Evolutionary conservation across 2,113 vertebrate species (phyloP).

Genomic region (Ceuthmochares aereus): DNA sequence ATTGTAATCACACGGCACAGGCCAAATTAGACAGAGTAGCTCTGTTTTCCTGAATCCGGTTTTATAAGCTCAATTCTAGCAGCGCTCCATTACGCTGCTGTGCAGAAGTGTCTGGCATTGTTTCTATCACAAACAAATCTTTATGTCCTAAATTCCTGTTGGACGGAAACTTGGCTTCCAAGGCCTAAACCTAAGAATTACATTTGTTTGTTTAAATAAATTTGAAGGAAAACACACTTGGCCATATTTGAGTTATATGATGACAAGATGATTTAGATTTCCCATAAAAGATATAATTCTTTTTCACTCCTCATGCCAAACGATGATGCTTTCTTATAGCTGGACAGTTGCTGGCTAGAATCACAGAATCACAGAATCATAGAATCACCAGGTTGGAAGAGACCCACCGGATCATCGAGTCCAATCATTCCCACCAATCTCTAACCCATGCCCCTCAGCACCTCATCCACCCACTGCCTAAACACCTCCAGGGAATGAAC

Average conservation of each 20-base stretch:
- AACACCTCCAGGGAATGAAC: too few species aligned
- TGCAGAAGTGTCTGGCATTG: constrained; percentile 71
- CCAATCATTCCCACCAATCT: too few species aligned
- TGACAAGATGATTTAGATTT: constrained; percentile 71
- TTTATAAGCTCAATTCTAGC: constrained; percentile 63
- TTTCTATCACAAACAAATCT: constrained; percentile 71
- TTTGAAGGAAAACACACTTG: constrained; percentile 65
- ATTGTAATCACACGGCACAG: constrained; percentile 12
- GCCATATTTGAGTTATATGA: constrained; percentile 61
- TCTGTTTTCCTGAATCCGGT: constrained; percentile 61
- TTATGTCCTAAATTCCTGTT: constrained; percentile 65
- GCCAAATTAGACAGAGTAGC: constrained; percentile 64
- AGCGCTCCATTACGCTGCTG: constrained; percentile 20
- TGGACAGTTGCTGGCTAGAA: constrained; percentile 40
- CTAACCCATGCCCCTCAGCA: too few species aligned
- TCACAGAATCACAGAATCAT: too few species aligned
- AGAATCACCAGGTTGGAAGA: too few species aligned
- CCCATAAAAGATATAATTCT: constrained; percentile 64
- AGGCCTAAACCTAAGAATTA: constrained; percentile 61
- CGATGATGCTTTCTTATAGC: constrained; percentile 53
- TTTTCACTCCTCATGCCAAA: background rate
- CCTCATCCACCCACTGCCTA: too few species aligned
- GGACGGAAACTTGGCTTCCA: constrained; percentile 65
- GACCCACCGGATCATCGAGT: too few species aligned
- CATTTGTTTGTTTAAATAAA: constrained; percentile 73